A percentile compares a stretch with the other conserved stretches of the same genome.
Conservation (phyloP, 2,113 vertebrate species). For the Proteles cristata region DNA sequence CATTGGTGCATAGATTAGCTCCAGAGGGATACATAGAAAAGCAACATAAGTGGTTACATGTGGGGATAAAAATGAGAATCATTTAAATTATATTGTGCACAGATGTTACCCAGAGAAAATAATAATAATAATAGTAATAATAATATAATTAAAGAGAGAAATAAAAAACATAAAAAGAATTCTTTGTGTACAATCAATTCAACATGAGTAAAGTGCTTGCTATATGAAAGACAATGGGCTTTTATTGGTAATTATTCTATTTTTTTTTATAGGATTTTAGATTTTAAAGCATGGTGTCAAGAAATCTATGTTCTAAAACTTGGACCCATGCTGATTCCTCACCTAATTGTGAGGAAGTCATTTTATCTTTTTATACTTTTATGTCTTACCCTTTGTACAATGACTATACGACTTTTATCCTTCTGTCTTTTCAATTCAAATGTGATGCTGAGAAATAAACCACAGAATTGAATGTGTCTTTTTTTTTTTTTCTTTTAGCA, state of each 20-base stretch:
- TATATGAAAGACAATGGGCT: not conserved
- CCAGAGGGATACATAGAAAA: not conserved
- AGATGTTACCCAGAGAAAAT: not conserved
- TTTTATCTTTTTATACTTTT: constrained; percentile 53
- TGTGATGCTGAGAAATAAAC: not conserved
- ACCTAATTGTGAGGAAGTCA: constrained; percentile 25
- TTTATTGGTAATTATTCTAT: constrained; percentile 10
- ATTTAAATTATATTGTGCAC: not conserved
- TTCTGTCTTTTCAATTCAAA: not conserved
- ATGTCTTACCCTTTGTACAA: not conserved
- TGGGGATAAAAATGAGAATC: not conserved
- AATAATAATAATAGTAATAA: not conserved
- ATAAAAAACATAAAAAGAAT: not conserved
- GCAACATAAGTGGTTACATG: not conserved
- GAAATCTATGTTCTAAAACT: constrained; percentile 30
- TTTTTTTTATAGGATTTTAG: constrained; percentile 27
- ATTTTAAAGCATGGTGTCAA: constrained; percentile 17
- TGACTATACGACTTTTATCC: not conserved
- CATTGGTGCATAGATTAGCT: not conserved
- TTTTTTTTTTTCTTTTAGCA: not conserved
- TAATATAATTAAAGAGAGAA: not conserved
- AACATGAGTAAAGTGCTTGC: not conserved
- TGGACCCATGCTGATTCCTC: constrained; percentile 30
- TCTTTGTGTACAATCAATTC: not conserved
- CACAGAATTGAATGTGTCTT: not conserved